These are phyloP conservation scores for Cylas formicarius DNA, from an alignment of 1,140 invertebrate species.

Conservation along the genomic window DNA sequence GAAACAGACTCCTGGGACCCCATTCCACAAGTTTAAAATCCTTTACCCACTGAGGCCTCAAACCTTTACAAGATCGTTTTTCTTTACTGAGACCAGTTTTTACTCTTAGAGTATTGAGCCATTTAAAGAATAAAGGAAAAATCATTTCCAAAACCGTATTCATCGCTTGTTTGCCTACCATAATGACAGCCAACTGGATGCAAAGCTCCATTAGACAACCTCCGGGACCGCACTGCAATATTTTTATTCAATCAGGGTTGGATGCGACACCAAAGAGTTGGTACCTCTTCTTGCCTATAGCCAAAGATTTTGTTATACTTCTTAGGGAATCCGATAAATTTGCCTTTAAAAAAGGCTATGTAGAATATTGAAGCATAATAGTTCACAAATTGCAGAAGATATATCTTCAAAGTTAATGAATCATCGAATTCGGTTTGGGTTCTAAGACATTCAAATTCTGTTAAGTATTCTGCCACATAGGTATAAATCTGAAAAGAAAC, in stretches of 20 bases:
- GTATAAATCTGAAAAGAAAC: conserved; percentile 67
- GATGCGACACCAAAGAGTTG: conserved; percentile 16
- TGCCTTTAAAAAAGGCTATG: conserved; percentile 96
- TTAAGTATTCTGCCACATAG: conserved; percentile 83
- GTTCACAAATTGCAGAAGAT: conserved; percentile 96
- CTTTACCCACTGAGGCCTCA: conserved; percentile 69
- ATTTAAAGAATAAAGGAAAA: conserved; percentile 66
- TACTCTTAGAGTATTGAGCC: conserved; percentile 58
- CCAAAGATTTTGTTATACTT: conserved; percentile 69
- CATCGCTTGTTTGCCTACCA: conserved; percentile 93
- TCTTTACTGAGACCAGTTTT: conserved; percentile 44
- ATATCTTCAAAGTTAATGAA: conserved; percentile 93
- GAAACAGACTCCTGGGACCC: conserved; percentile 85
- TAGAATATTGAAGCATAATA: conserved; percentile 99
- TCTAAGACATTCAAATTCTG: conserved; percentile 86
- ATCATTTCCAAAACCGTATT: conserved; percentile 82
- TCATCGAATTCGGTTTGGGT: conserved; percentile 98
- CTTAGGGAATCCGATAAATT: conserved; percentile 78
- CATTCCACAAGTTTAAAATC: conserved; percentile 88
- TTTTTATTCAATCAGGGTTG: background rate
- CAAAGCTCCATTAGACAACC: conserved; percentile 88
- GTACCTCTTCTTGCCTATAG: conserved; percentile 77
- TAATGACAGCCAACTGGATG: conserved; percentile 89
- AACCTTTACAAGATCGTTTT: conserved; percentile 25
- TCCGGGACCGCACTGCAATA: conserved; percentile 65